A percentile compares a stretch with the other conserved stretches of the same genome.
These are phyloP conservation scores for Trachymyrmex cornetzi DNA, from an alignment of 1,140 invertebrate species.

Conservation along the genomic window DNA sequence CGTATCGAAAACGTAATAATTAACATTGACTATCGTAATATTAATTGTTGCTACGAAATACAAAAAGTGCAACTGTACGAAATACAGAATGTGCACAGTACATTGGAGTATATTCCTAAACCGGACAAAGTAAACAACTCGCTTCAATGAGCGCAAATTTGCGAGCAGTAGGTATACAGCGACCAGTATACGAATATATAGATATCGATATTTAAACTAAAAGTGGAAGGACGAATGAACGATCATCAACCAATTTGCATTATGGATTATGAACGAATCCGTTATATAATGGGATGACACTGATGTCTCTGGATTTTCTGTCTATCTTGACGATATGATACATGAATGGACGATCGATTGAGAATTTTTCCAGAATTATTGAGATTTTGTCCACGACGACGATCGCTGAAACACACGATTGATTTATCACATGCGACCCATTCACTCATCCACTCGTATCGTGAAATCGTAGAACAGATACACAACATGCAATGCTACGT, in stretches of 20 bases:
- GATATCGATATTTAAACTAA: not conserved
- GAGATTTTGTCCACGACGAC: not conserved
- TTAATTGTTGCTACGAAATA: not conserved
- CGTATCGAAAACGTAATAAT: not conserved
- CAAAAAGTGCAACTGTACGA: not conserved
- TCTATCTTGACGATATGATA: slow-evolving; percentile 29
- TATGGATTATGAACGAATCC: slow-evolving; percentile 34
- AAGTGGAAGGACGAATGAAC: not conserved
- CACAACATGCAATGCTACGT: not conserved
- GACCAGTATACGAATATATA: not conserved
- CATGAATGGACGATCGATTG: slow-evolving; percentile 28
- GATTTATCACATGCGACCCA: not conserved
- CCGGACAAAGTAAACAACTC: not conserved
- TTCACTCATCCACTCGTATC: not conserved
- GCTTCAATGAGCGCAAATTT: not conserved
- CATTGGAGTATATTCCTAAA: not conserved
- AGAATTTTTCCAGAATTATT: not conserved
- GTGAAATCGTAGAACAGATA: not conserved
- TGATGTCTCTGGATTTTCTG: not conserved
- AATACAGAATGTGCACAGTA: not conserved
- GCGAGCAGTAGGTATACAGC: not conserved
- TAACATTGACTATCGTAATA: not conserved
- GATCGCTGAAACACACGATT: slow-evolving; percentile 33
- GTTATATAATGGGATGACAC: not conserved
- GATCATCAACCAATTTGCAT: not conserved